These are phyloP conservation scores for Colius striatus DNA, from an alignment of 2,113 vertebrate genomes.

Conservation along the genomic window DNA sequence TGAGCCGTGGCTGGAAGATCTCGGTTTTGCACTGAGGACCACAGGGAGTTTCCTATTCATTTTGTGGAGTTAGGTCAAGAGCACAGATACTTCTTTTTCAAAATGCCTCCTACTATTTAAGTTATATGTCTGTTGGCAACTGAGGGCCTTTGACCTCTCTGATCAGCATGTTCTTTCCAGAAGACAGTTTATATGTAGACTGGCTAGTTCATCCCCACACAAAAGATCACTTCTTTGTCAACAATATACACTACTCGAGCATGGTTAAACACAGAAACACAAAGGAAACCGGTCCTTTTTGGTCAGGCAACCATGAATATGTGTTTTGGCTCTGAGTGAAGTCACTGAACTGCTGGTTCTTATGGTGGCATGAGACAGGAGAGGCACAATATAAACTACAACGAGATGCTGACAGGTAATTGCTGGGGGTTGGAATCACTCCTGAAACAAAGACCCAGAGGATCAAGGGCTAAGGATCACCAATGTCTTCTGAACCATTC, in stretches of 20 bases:
- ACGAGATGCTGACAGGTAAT: slow-evolving; percentile 2
- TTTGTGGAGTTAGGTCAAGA: not conserved
- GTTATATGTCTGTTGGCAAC: slow-evolving; percentile 33
- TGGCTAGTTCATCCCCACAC: not conserved
- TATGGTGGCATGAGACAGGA: not conserved
- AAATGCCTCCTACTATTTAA: not conserved
- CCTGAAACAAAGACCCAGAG: not conserved
- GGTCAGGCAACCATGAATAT: not conserved
- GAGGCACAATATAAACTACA: not conserved
- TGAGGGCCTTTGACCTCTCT: slow-evolving; percentile 12
- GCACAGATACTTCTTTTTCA: not conserved
- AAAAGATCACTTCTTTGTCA: not conserved
- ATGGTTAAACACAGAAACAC: not conserved
- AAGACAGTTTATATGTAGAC: not conserved
- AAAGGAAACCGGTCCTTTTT: not conserved
- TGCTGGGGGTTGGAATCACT: not conserved
- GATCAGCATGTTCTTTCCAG: not conserved
- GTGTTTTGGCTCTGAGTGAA: not conserved
- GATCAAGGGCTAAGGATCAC: not conserved
- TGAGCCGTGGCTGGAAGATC: not conserved
- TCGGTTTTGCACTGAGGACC: not conserved
- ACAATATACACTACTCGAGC: not conserved
- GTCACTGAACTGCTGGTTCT: not conserved
- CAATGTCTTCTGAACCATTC: not conserved
- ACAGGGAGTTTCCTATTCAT: not conserved